Evolutionary conservation across 2,888 invertebrate species (phyloP).

Genomic region (Morinoia aosen): DNA sequence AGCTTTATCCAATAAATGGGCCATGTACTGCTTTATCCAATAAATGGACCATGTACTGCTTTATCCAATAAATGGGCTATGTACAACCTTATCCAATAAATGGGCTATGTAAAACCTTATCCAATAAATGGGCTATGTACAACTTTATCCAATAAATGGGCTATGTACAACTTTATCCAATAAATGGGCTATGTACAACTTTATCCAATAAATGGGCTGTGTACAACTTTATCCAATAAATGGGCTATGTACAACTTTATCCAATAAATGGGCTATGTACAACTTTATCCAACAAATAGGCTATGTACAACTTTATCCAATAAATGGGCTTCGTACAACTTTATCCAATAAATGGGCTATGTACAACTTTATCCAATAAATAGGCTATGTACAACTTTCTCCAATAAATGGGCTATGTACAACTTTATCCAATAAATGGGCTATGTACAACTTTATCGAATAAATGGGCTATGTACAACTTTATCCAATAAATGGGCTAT

Average conservation of each 20-base stretch:
- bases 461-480: not conserved
- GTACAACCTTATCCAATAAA: too few species aligned
- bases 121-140: not conserved
- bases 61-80: too few species aligned
- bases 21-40: not conserved
- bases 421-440: too few species aligned
- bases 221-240: not conserved
- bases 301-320: not conserved
- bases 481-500: not conserved
- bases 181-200: too few species aligned
- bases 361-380: not conserved
- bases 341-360: too few species aligned
- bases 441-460: too few species aligned
- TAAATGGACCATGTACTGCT: not conserved
- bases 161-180: too few species aligned
- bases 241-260: too few species aligned
- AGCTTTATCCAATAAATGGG: not conserved
- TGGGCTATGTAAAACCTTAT: too few species aligned
- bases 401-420: not conserved
- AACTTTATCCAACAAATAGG: not conserved
- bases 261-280: too few species aligned
- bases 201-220: not conserved
- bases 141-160: not conserved
- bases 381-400: not conserved
- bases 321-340: not conserved